Base-by-base conservation (phyloP, 1,140 invertebrate genomes). In the Drosophila quadrilineata region DNA sequence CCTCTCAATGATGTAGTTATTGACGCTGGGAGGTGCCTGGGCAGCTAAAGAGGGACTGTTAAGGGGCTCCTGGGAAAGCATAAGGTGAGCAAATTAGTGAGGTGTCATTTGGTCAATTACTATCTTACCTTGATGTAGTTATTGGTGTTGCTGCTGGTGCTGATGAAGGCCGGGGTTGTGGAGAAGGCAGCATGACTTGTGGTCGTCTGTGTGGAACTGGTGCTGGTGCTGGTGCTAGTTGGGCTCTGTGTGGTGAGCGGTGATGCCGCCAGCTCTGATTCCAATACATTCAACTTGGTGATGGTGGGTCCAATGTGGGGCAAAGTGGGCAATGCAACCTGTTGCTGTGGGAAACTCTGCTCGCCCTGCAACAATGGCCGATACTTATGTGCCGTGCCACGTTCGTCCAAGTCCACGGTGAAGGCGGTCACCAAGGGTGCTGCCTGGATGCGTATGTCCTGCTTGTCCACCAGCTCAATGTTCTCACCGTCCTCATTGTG, bases 401-500 rank as follows among this genome's bases (percentile, higher is more conserved):
- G 91, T 43, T 93, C 94, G 73, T 96, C 95, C 86, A 96, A 94
- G 69, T 96, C 94, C 1, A 96, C 94, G 0, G 95, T 96, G 71
- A 96, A 96, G 0, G 95, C 95, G 1, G 94, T 94, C 0, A 96
- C 93, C 22, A 96, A 75, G 0, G 95, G 94, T 3, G 95, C 94
- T 65, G 93, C 93, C 75, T 94, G 95, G 40, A 96, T 95, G 79
- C 95, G 95, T 6, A 96, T 94, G 50, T 95, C 94, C 69, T 93
- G 92, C 74, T 93, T 92, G 75, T 93, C 91, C 1, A 93, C 92
- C 66, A 92, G 89, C 74, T 92, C 92, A 43, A 93, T 92, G 72
- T 93, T 92, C 88, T 93, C 92, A 21, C 91, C 93, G 82, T 94
- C 93, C 63, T 92, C 92, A 59, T 93, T 92, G 62, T 92, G 91